These are phyloP conservation scores for Polymixis lichenea DNA, from an alignment of 2,888 invertebrate genomes.

Conservation along the genomic window DNA sequence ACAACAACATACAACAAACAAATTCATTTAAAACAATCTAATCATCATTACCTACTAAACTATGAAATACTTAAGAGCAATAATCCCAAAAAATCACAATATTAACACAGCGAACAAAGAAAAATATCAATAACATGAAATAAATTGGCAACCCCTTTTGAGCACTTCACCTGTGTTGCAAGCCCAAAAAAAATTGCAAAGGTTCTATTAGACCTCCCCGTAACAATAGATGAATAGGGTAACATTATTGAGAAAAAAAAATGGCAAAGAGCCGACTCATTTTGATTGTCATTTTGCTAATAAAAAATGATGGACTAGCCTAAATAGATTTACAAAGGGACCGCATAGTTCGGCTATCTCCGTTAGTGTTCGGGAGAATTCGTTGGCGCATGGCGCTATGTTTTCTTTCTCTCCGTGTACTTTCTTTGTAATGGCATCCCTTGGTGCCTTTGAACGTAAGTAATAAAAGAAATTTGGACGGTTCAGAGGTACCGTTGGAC, in stretches of 20 bases:
- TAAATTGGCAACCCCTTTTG: conserved; percentile 75
- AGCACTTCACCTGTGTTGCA: conserved; percentile 78
- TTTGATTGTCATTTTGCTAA: conserved; percentile 79
- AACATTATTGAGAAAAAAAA: conserved; percentile 76
- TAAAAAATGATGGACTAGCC: conserved; percentile 80
- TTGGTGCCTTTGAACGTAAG: conserved; percentile 17
- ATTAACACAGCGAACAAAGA: conserved; percentile 63
- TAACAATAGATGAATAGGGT: conserved; percentile 81
- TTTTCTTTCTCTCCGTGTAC: conserved; percentile 20
- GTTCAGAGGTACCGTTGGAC: conserved; percentile 22
- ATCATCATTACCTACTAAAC: not conserved
- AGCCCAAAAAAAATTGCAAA: conserved; percentile 76
- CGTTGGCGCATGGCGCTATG: conserved; percentile 74
- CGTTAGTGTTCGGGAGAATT: conserved; percentile 53
- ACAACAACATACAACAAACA: too few species aligned
- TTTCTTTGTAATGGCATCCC: conserved; percentile 42
- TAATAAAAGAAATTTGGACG: conserved; percentile 46
- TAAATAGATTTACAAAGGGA: conserved; percentile 72
- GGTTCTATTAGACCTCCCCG: conserved; percentile 79
- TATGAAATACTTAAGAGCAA: not conserved
- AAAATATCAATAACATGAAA: conserved; percentile 62
- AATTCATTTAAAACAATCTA: not conserved
- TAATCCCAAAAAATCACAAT: conserved; percentile 56
- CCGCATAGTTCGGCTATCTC: conserved; percentile 56
- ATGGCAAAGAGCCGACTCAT: conserved; percentile 78